phyloP scores from a whole-genome alignment of 2,113 vertebrate genomes.

The Morone chrysops region DNA sequence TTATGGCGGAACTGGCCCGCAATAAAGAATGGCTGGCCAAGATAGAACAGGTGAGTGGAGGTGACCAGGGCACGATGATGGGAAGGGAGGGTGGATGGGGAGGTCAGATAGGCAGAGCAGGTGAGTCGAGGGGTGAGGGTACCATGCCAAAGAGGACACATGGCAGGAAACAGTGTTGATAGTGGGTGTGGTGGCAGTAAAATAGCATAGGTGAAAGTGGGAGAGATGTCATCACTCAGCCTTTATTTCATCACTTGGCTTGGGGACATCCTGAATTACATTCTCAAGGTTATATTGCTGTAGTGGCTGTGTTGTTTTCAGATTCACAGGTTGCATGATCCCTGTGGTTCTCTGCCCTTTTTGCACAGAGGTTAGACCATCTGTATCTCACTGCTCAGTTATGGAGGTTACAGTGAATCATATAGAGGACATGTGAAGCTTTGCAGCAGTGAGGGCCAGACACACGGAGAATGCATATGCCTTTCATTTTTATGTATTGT shows the following conservation, averaged over 20 bases:
- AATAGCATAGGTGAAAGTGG: constrained; percentile 48
- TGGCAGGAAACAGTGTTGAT: constrained; percentile 31
- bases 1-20: constrained; percentile 94
- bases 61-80: constrained; percentile 35
- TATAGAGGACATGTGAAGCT: constrained; percentile 45
- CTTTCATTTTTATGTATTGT: background rate
- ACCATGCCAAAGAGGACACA: constrained; percentile 33
- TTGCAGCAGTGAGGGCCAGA: constrained; percentile 38
- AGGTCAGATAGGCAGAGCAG: constrained; percentile 55
- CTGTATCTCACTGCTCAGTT: constrained; percentile 18
- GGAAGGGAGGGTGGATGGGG: constrained; percentile 29
- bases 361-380: constrained; percentile 2
- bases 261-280: constrained; percentile 70
- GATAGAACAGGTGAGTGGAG: constrained; percentile 91
- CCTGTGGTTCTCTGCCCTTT: constrained; percentile 15
- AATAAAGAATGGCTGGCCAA: constrained; percentile 97
- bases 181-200: constrained; percentile 69
- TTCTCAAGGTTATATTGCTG: constrained; percentile 77
- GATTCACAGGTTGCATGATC: constrained; percentile 51
- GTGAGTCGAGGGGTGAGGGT: constrained; percentile 25
- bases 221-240: constrained; percentile 67
- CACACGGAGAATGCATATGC: constrained; percentile 11
- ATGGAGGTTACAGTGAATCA: constrained; percentile 46
- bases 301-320: constrained; percentile 53
- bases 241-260: constrained; percentile 61